Conservation (phyloP, 2,888 invertebrate species). For the Tineola bisselliella region DNA sequence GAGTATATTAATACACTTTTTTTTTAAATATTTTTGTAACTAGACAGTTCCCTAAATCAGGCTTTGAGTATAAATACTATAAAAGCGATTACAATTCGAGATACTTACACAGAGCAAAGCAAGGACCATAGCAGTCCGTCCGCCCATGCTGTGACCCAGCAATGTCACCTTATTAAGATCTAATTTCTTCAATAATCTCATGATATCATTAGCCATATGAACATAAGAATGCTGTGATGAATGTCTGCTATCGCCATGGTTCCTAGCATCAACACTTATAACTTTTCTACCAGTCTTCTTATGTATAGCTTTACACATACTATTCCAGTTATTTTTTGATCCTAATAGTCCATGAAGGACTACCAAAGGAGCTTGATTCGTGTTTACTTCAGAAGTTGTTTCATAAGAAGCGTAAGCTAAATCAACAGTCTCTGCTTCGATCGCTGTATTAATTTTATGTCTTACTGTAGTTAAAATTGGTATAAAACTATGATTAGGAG, state of each 20-base stretch:
- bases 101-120: slow-evolving; percentile 73
- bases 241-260: slow-evolving; percentile 95
- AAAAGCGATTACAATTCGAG: no score
- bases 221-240: slow-evolving; percentile 76
- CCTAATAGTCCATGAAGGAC: slow-evolving; percentile 93
- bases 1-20: no score
- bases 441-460: background rate
- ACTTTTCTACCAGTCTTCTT: slow-evolving; percentile 76
- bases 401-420: slow-evolving; percentile 76
- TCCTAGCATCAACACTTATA: slow-evolving; percentile 88
- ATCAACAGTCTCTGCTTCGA: slow-evolving; percentile 62
- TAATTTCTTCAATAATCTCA: slow-evolving; percentile 71
- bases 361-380: slow-evolving; percentile 71
- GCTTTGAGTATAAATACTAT: no score
- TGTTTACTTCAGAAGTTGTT: slow-evolving; percentile 41
- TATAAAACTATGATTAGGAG: background rate
- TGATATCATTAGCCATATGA: slow-evolving; percentile 73
- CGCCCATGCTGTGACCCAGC: slow-evolving; percentile 96
- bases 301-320: slow-evolving; percentile 80
- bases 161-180: slow-evolving; percentile 72
- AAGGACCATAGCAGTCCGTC: slow-evolving; percentile 87
- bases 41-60: no score
- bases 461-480: background rate
- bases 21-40: no score
- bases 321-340: slow-evolving; percentile 93